Evolutionary conservation across 2,797 vertebrate species (phyloP).

Genomic region (Enteromius treurensis): DNA sequence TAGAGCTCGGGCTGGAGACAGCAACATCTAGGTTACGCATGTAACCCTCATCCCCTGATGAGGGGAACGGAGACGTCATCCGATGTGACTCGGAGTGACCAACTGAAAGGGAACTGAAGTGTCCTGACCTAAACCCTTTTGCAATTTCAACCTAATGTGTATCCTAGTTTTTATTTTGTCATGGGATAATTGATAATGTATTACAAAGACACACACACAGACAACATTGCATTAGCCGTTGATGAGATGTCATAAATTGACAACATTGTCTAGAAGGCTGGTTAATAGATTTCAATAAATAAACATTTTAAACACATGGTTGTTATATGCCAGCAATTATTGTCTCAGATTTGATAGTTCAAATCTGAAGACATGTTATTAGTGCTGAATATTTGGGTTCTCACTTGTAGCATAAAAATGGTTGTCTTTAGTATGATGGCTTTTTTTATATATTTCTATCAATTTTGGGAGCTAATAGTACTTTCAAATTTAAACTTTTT

Average conservation of each 20-base stretch:
- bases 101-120: background rate
- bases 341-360: background rate
- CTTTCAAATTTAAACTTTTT: no score
- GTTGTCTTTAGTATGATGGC: background rate
- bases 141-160: background rate
- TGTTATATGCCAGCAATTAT: background rate
- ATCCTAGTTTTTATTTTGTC: background rate
- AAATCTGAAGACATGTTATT: background rate
- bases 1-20: background rate
- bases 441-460: background rate
- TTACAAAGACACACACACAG: background rate
- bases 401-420: background rate
- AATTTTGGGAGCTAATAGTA: slow-evolving; percentile 9
- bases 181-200: background rate
- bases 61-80: no score
- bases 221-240: background rate
- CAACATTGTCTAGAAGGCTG: background rate
- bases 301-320: background rate
- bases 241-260: background rate
- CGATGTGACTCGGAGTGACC: no score
- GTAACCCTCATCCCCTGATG: no score
- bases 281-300: background rate
- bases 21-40: background rate
- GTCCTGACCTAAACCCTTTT: background rate
- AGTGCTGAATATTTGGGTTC: background rate